Evolutionary conservation across 2,888 invertebrate genomes (phyloP).

Genomic region (Apamea crenata): DNA sequence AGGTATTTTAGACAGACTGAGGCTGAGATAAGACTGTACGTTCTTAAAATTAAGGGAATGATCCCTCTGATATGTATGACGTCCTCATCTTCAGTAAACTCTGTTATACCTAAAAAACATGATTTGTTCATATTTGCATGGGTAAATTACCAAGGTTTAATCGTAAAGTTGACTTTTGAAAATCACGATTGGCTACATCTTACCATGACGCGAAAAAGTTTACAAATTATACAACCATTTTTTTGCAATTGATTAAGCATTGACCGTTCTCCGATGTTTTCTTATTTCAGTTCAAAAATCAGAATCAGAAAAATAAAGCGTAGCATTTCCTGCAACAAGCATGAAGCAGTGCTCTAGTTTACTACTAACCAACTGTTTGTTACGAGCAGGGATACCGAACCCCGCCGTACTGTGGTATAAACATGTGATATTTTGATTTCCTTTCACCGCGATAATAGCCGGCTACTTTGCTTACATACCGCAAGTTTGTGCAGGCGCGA

Average conservation of each 20-base stretch:
- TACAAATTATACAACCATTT: background rate
- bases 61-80: no score
- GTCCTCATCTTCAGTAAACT: background rate
- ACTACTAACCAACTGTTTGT: constrained; percentile 20
- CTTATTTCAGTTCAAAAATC: background rate
- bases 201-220: background rate
- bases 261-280: background rate
- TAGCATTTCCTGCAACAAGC: constrained; percentile 25
- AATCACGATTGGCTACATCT: background rate
- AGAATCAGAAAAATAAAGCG: background rate
- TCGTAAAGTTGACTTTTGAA: background rate
- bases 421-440: constrained; percentile 72
- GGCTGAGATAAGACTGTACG: no score
- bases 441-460: constrained; percentile 73
- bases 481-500: constrained; percentile 47
- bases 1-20: no score
- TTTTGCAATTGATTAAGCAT: background rate
- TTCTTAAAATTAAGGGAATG: no score
- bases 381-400: constrained; percentile 11
- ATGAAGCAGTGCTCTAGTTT: constrained; percentile 11
- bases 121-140: background rate
- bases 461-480: constrained; percentile 66
- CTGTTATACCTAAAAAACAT: background rate
- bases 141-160: background rate
- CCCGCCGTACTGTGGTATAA: constrained; percentile 41